Percentiles rank a stretch among this genome's conserved stretches.
These are phyloP conservation scores for Leucoraja erinaceus DNA, from an alignment of 2,113 vertebrate species.

Conservation along the genomic window DNA sequence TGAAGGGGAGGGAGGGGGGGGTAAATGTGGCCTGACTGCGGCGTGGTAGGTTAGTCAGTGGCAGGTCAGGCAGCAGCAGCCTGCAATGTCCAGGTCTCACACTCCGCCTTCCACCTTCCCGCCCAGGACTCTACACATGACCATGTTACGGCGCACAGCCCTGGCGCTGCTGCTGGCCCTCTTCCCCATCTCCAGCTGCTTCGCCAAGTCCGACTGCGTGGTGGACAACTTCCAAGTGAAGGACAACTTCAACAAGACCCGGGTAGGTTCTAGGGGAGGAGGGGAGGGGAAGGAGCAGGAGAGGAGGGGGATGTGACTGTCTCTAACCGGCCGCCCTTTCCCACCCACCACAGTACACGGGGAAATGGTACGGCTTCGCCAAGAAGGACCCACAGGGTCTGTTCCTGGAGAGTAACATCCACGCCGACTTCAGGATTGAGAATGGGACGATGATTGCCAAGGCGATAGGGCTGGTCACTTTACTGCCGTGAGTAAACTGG, in stretches of 20 bases:
- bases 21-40: background rate
- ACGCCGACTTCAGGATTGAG: conserved; percentile 63
- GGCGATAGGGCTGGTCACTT: conserved; percentile 76
- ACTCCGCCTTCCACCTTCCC: conserved; percentile 39
- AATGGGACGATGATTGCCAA: conserved; percentile 75
- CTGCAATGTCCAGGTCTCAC: background rate
- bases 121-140: conserved; percentile 38
- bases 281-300: background rate
- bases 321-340: background rate
- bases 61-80: too few species aligned
- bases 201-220: conserved; percentile 71
- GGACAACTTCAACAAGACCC: conserved; percentile 76
- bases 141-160: conserved; percentile 6
- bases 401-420: conserved; percentile 84
- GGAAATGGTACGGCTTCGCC: conserved; percentile 83
- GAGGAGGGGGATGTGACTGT: background rate
- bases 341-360: conserved; percentile 60
- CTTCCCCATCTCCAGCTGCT: conserved; percentile 60
- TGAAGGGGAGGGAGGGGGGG: too few species aligned
- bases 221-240: conserved; percentile 77
- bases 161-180: conserved; percentile 58
- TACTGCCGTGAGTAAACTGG: conserved; percentile 73
- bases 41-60: too few species aligned
- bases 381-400: conserved; percentile 92
- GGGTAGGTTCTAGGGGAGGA: conserved; percentile 64